Base-by-base conservation (phyloP, 2,888 invertebrate species). In the Orthosia gracilis region DNA sequence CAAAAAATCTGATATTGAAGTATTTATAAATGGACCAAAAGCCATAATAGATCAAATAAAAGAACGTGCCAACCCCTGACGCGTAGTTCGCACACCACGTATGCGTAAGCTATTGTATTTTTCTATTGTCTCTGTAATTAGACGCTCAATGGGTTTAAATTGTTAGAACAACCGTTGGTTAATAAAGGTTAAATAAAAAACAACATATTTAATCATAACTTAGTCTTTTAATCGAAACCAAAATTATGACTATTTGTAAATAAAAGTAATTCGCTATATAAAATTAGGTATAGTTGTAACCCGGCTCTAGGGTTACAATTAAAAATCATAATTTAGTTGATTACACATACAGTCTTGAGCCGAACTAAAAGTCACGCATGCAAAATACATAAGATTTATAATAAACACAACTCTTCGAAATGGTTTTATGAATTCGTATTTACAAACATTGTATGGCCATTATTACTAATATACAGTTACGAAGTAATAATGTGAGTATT, bases 221-320 rank as follows among this genome's bases (percentile, higher is more conserved):
- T 90, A 91, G 86, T 80, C 86, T 87, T 94, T 93, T 92, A 92
- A 92, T 93, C 80, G 85, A 90, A 90, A 88, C 82, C 87, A 91
- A 92, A 90, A 86, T 84, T 88, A 90, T 85, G 78, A 85, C 84
- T 90, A 90, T 84, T 76, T 76, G 71, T 88, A 86, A 88, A 86
- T 82, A 83, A 87, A 80, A 73, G 50, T 82, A 70, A 76, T 76
- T 84, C 55, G 76, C 62, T 69, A 75, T 65, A 75, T 66, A 78
- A 63, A 69, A 73, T 61, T 49, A 40, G 40, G 9, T 40, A 81
- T 61, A 49, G 23, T 66, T 49, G 70, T 31, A 82, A 64, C 64
- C 64, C 18, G 61, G 64, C 49, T 47, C 63, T 57, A 3, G 21
- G 23, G 59, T 69, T 59, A 64, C 49, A 7, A 12, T 65, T 63